A percentile compares a stretch with the other conserved stretches of the same genome.
Conservation (phyloP, 2,888 invertebrate species). For the Pyrocoelia pectoralis region DNA sequence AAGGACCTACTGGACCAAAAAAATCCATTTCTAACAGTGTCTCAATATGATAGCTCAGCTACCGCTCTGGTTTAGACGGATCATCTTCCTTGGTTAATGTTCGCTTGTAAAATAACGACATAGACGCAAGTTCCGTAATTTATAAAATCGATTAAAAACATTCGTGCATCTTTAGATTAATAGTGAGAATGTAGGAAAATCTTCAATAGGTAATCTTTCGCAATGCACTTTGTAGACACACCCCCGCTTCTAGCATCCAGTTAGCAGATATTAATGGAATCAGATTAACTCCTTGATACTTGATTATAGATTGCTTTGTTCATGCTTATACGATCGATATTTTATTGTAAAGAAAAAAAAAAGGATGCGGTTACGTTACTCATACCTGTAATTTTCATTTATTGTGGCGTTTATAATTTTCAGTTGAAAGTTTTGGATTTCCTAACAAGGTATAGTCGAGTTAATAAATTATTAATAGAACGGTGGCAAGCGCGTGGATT, state of each 20-base stretch:
- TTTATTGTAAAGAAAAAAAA: background rate
- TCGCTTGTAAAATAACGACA: no score
- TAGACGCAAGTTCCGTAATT: background rate
- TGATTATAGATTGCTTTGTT: slow-evolving; percentile 50
- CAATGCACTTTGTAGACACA: slow-evolving; percentile 15
- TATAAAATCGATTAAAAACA: slow-evolving; percentile 7
- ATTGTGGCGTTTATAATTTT: slow-evolving; percentile 18
- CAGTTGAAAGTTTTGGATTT: slow-evolving; percentile 47
- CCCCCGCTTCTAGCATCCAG: slow-evolving; percentile 29
- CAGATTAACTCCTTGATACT: slow-evolving; percentile 51
- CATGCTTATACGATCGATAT: slow-evolving; percentile 30
- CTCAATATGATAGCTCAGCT: no score
- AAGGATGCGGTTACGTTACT: slow-evolving; percentile 9
- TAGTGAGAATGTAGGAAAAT: slow-evolving; percentile 10
- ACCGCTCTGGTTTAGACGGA: no score
- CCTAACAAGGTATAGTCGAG: slow-evolving; percentile 47
- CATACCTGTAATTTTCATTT: slow-evolving; percentile 25
- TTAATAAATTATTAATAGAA: slow-evolving; percentile 48
- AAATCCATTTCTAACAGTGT: no score
- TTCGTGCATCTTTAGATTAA: slow-evolving; percentile 11
- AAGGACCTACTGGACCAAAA: no score
- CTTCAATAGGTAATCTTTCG: slow-evolving; percentile 7
- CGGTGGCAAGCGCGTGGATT: slow-evolving; percentile 45
- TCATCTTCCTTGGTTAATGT: no score
- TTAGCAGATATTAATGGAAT: slow-evolving; percentile 50